A percentile compares a stretch with the other conserved stretches of the same genome.
Conservation (phyloP, 2,888 invertebrate genomes). For the Marronus borbonicus region DNA sequence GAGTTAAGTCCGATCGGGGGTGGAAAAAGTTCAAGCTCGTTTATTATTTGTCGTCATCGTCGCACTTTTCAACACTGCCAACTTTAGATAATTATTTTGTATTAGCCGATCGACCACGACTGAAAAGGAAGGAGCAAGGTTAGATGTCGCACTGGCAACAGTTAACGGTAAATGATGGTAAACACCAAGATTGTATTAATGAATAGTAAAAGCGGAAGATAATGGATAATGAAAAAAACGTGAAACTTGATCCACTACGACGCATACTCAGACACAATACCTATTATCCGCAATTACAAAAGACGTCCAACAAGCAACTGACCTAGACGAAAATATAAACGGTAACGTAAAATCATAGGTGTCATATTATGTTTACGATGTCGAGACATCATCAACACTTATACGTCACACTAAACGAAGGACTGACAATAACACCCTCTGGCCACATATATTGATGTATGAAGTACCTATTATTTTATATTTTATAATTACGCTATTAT, state of each 20-base stretch:
- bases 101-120: not conserved
- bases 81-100: constrained; percentile 16
- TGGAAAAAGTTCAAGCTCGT: constrained; percentile 31
- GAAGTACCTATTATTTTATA: too few relatives aligned
- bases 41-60: constrained; percentile 34
- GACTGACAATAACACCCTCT: not conserved
- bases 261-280: not conserved
- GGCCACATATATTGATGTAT: too few relatives aligned
- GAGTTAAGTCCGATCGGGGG: constrained; percentile 14
- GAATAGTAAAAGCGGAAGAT: not conserved
- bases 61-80: not conserved
- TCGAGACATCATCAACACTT: constrained; percentile 5
- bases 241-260: not conserved
- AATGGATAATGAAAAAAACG: not conserved
- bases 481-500: too few relatives aligned
- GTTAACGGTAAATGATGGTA: too few relatives aligned
- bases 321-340: not conserved
- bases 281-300: not conserved
- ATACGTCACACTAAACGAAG: not conserved
- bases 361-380: not conserved
- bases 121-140: too few relatives aligned
- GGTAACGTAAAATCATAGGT: not conserved
- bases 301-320: not conserved
- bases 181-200: not conserved
- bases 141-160: too few relatives aligned